Evolutionary conservation across 2,797 vertebrate genomes (phyloP).

Genomic region (Diglossa cyanea): DNA sequence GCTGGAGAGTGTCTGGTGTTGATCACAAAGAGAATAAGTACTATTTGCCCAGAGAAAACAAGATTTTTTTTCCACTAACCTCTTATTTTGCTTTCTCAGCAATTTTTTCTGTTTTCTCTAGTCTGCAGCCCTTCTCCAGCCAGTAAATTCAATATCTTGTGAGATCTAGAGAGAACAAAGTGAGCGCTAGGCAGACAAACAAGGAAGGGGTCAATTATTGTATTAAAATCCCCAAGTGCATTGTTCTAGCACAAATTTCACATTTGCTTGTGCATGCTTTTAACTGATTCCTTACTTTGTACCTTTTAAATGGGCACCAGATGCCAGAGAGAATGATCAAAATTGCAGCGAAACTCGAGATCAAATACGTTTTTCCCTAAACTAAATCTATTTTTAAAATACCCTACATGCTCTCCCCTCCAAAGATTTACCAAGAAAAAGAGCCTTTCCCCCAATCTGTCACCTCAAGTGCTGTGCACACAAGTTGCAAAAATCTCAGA

Average conservation of each 20-base stretch:
- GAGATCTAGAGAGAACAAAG: conserved; percentile 61
- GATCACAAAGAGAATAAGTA: conserved; percentile 41
- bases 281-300: conserved; percentile 63
- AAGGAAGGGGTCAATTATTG: conserved; percentile 55
- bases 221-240: conserved; percentile 57
- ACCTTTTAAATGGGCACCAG: conserved; percentile 61
- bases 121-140: conserved; percentile 39
- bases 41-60: conserved; percentile 38
- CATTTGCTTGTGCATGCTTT: conserved; percentile 43
- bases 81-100: conserved; percentile 58
- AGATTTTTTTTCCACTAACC: conserved; percentile 48
- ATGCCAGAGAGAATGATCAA: conserved; percentile 36
- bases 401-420: background rate
- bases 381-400: conserved; percentile 4
- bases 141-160: conserved; percentile 59
- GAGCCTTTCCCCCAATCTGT: background rate
- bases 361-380: background rate
- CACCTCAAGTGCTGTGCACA: background rate
- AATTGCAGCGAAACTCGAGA: conserved; percentile 45
- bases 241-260: conserved; percentile 66
- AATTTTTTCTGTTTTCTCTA: conserved; percentile 57
- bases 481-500: background rate
- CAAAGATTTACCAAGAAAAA: background rate
- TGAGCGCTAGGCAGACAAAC: conserved; percentile 53
- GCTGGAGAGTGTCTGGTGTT: conserved; percentile 39